Conservation (phyloP, 2,797 vertebrate species). For the Ctenopoma multispine region DNA sequence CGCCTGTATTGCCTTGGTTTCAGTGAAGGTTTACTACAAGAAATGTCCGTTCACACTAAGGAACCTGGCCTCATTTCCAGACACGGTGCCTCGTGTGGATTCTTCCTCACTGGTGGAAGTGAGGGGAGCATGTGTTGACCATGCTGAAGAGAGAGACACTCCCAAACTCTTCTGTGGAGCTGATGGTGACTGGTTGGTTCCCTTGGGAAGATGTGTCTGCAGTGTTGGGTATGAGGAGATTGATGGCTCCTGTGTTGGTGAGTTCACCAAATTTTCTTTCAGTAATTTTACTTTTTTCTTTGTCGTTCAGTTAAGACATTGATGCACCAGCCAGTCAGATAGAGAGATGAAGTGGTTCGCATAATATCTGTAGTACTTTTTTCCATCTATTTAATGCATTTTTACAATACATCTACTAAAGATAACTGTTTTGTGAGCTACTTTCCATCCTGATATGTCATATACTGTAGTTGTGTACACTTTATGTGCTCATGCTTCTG, state of each 20-base stretch:
- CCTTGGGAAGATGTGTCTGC: slow-evolving; percentile 93
- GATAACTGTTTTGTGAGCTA: neutral
- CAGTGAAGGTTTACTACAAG: slow-evolving; percentile 95
- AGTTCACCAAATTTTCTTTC: slow-evolving; percentile 64
- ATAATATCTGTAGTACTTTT: slow-evolving; percentile 10
- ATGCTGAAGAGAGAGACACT: slow-evolving; percentile 93
- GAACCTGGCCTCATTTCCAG: slow-evolving; percentile 94
- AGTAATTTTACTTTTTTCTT: neutral
- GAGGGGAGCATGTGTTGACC: slow-evolving; percentile 93
- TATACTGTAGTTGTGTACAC: no score
- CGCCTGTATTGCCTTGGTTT: slow-evolving; percentile 94
- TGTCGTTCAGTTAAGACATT: no score
- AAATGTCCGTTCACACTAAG: slow-evolving; percentile 94
- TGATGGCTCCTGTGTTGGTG: slow-evolving; percentile 91
- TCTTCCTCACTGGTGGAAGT: slow-evolving; percentile 97
- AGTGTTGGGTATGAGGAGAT: slow-evolving; percentile 92
- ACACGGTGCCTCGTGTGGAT: slow-evolving; percentile 94
- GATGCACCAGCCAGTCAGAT: neutral
- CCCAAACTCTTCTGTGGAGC: slow-evolving; percentile 95
- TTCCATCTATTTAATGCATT: slow-evolving; percentile 15
- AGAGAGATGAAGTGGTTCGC: slow-evolving; percentile 15
- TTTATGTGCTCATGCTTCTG: neutral
- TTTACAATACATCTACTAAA: slow-evolving; percentile 6
- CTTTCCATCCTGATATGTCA: neutral
- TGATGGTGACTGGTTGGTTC: slow-evolving; percentile 97